Evolutionary conservation across 37 sponge, comb jelly and placozoan species (phyloP), one percentile per base, ranked within the genome.

Genomic region (Hormiphora californensis): DNA sequence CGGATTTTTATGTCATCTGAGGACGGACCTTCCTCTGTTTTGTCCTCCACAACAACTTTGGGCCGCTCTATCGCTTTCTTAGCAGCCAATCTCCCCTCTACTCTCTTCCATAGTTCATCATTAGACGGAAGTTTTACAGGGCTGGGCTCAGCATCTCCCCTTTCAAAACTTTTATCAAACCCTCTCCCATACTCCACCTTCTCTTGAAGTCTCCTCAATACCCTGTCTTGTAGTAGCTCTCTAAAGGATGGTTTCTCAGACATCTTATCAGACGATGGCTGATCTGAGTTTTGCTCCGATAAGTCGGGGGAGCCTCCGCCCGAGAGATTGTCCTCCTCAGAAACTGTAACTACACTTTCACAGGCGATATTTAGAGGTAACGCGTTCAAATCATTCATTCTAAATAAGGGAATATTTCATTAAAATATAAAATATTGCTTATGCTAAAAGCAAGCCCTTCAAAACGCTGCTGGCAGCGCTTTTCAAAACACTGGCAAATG

Each of bases 101-200:
- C 67, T 11, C 67, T 35, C 36, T 65, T 65, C 67, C 67, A 65
- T 5, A 65, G 67, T 7, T 65, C 67, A 9, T 65, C 67, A 65
- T 65, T 65, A 19, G 67, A 65, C 11, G 35, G 35, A 32, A 36
- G 17, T 65, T 39, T 21, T 65, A 36, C 35, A 1, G 35, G 38
- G 31, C 38, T 35, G 15, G 67, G 67, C n/a, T 57, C n/a, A 34
- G 38, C 15, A n/a, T n/a, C n/a, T 27, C 28, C 35, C 19, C 7
- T 32, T 7, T 27, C 33, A 65, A 38, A 19, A 65, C 38, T 11
- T 15, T 65, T 32, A 3, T 36, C 4, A 65, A 36, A 36, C 28
- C 37, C 35, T 32, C 35, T 65, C 34, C 67, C 67, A 65, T 32
- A 65, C 36, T 65, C 67, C 3, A 38, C 3, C 36, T 65, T 65